These are phyloP conservation scores for Lampris megalopsis DNA, from an alignment of 2,113 vertebrate genomes.

Conservation along the genomic window DNA sequence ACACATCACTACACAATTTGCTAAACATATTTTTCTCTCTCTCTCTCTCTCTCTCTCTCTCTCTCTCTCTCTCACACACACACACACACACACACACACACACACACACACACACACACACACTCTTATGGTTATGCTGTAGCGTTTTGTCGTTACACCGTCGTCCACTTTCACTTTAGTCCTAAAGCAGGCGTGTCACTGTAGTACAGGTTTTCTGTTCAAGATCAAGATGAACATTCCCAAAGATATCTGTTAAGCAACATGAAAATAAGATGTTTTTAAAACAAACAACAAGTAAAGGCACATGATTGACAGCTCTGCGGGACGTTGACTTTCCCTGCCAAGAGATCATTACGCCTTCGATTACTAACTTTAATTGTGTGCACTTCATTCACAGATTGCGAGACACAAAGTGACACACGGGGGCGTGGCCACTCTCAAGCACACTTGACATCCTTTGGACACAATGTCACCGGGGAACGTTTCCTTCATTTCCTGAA, in stretches of 20 bases:
- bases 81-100: conserved; percentile 3
- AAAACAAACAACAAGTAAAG: not conserved
- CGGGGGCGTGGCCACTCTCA: conserved; percentile 28
- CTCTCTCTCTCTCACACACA: not conserved
- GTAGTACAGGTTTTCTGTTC: not conserved
- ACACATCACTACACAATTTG: too few relatives aligned
- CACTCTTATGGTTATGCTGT: not conserved
- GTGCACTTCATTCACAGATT: conserved; percentile 3
- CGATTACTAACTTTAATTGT: conserved; percentile 45
- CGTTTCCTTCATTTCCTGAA: not conserved
- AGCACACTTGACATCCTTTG: conserved; percentile 5
- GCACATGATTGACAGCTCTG: not conserved
- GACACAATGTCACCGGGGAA: not conserved
- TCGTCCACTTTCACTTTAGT: too few relatives aligned
- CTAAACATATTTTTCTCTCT: too few relatives aligned
- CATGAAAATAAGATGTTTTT: not conserved
- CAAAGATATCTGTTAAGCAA: not conserved
- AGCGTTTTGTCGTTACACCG: not conserved
- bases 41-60: too few relatives aligned
- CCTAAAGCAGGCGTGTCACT: not conserved
- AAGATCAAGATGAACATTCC: not conserved
- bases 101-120: conserved; percentile 3
- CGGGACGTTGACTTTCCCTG: not conserved
- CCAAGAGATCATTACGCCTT: conserved; percentile 47
- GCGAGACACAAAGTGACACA: conserved; percentile 8